A percentile compares a stretch with the other conserved stretches of the same genome.
These are phyloP conservation scores for Vidua chalybeata DNA, from an alignment of 2,113 vertebrate species.

Conservation along the genomic window DNA sequence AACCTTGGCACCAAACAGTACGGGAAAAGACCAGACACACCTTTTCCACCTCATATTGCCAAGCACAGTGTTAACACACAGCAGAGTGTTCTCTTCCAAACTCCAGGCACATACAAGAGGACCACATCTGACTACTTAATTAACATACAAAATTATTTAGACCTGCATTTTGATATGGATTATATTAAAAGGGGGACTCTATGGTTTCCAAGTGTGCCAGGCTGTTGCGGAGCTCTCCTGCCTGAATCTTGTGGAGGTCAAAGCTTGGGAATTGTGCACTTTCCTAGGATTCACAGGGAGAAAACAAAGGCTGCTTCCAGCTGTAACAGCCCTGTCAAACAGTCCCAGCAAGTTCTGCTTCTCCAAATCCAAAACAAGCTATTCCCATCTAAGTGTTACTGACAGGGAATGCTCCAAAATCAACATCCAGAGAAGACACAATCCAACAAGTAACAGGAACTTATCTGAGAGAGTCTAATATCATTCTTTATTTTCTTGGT, in stretches of 20 bases:
- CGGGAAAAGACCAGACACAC: background rate
- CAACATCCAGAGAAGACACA: background rate
- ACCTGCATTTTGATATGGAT: background rate
- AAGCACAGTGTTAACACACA: background rate
- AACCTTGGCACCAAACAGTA: background rate
- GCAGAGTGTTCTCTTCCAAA: background rate
- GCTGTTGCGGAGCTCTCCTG: background rate
- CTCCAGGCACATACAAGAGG: background rate
- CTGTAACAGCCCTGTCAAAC: background rate
- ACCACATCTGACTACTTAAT: background rate
- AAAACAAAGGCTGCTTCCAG: background rate
- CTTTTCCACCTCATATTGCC: background rate
- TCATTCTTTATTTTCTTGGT: background rate
- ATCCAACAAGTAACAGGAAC: background rate
- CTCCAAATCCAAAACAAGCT: background rate
- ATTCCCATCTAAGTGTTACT: background rate
- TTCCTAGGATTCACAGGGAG: background rate
- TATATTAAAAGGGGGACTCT: background rate
- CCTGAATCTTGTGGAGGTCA: background rate
- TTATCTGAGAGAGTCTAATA: background rate
- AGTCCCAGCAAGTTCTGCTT: background rate
- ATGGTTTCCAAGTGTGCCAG: background rate
- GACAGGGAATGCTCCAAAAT: background rate
- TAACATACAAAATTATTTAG: background rate
- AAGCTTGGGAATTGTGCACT: accelerated